phyloP scores from a whole-genome alignment of 2,888 invertebrate genomes.

The Encarsia formosa region DNA sequence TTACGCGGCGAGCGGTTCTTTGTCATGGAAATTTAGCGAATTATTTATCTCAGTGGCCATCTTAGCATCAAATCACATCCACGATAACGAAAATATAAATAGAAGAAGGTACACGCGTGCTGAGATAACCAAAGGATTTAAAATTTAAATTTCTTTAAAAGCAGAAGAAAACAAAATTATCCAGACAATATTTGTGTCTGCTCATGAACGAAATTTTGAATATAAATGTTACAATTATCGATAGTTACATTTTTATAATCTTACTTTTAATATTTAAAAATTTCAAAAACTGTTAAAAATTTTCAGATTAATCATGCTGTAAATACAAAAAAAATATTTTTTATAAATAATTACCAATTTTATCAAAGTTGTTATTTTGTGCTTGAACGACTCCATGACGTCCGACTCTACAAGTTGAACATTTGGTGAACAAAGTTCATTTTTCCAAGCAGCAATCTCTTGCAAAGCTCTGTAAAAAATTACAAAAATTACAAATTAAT shows the following conservation, averaged over 20 bases:
- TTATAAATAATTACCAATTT: conserved; percentile 18
- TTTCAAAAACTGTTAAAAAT: too few relatives aligned
- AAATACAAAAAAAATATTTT: not conserved
- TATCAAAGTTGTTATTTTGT: conserved; percentile 18
- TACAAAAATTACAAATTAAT: not conserved
- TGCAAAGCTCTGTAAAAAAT: conserved; percentile 19
- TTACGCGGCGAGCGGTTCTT: conserved; percentile 10
- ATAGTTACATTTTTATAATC: too few relatives aligned
- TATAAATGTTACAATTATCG: too few relatives aligned
- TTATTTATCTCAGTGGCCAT: conserved; percentile 25
- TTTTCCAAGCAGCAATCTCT: conserved; percentile 10
- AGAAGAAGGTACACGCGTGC: conserved; percentile 18
- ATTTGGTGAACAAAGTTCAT: conserved; percentile 20
- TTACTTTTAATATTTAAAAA: not conserved
- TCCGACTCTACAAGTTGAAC: conserved; percentile 13
- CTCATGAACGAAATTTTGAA: too few relatives aligned
- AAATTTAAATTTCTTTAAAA: too few relatives aligned
- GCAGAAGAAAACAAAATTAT: too few relatives aligned
- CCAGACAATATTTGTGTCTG: too few relatives aligned
- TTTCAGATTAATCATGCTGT: too few relatives aligned
- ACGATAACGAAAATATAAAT: conserved; percentile 1
- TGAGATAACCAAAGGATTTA: conserved; percentile 22
- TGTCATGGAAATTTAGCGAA: conserved; percentile 31
- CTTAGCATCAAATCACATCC: conserved; percentile 6
- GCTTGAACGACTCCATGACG: conserved; percentile 19